Evolutionary conservation across 2,797 vertebrate genomes (phyloP), one percentile per base, ranked within the genome.

Genomic region (Darevskia nairensis): DNA sequence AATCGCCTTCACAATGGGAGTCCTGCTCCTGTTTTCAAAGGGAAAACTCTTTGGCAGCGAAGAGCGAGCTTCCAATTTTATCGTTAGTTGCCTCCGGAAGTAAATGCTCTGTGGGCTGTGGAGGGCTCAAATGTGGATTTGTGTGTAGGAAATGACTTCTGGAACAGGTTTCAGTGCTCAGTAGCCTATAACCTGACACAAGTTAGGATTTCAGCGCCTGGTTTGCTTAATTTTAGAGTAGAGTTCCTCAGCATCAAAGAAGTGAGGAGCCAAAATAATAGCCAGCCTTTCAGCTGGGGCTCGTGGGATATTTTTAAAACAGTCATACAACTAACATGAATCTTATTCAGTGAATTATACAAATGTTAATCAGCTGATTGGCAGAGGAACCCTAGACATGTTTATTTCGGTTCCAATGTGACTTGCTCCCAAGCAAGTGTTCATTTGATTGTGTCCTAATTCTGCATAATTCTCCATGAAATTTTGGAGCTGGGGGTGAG

Each of bases 261-360:
- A 68, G 0, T 0, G 75, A 41, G 0, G 0, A 23, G 32, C 3
- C 27, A 11, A 71, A 27, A 23, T 13, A 7, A 29, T 46, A 39
- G 19, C 17, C 23, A 39, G 27, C 13, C 13, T 72, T 44, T 29
- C 46, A 46, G 10, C 35, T 4, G 39, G 8, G 7, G 35, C 32
- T 71, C 2, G 2, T 29, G 15, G 25, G 23, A 29, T 29, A n/a
- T 78, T 79, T 27, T 80, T 39, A 72, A 13, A 2, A 35, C 44
- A 35, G 3, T 75, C 55, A 23, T 61, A 61, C 21, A 61, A 15
- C 50, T 55, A 55, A n/a, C 64, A 75, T 75, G 17, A 66, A 82
- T 35, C 39, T 50, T 13, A 50, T 44, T 41, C 46, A 41, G 1
- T 55, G 27, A 76, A 41, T 80, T 29, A 61, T 79, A 44, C n/a